These are phyloP conservation scores for Potorous gilbertii DNA, from an alignment of 2,797 vertebrate genomes.

Conservation along the genomic window DNA sequence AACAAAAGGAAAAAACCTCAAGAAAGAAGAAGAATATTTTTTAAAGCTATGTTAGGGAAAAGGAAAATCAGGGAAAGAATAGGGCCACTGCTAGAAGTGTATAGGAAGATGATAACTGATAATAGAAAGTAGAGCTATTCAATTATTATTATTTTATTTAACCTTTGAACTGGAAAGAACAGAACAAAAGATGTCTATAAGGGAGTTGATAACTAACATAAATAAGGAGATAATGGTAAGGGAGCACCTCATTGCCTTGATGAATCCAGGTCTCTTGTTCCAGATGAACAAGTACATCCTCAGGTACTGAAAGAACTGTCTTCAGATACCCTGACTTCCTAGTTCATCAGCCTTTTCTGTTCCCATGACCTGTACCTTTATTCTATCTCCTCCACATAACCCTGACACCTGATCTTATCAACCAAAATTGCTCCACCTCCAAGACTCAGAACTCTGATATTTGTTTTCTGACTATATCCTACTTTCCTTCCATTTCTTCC, in stretches of 20 bases:
- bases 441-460: not conserved
- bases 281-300: not conserved
- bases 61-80: not conserved
- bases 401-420: not conserved
- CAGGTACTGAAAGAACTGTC: not conserved
- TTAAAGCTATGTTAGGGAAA: not conserved
- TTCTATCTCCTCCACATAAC: not conserved
- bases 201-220: not conserved
- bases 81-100: not conserved
- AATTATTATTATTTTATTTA: conserved; percentile 1
- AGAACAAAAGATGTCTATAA: not conserved
- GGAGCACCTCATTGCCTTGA: not conserved
- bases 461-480: not conserved
- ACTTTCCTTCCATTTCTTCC: not conserved
- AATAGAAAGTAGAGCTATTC: not conserved
- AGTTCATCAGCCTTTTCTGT: not conserved
- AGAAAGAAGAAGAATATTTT: not conserved
- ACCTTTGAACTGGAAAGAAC: not conserved
- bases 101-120: not conserved
- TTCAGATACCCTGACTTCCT: not conserved
- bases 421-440: not conserved
- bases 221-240: not conserved
- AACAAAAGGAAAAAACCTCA: too few species aligned
- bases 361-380: not conserved
- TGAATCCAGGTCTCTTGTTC: not conserved